Percentiles rank a stretch among this genome's conserved stretches.
These are phyloP conservation scores for Silurus aristotelis DNA, from an alignment of 2,797 vertebrate species.

Conservation along the genomic window DNA sequence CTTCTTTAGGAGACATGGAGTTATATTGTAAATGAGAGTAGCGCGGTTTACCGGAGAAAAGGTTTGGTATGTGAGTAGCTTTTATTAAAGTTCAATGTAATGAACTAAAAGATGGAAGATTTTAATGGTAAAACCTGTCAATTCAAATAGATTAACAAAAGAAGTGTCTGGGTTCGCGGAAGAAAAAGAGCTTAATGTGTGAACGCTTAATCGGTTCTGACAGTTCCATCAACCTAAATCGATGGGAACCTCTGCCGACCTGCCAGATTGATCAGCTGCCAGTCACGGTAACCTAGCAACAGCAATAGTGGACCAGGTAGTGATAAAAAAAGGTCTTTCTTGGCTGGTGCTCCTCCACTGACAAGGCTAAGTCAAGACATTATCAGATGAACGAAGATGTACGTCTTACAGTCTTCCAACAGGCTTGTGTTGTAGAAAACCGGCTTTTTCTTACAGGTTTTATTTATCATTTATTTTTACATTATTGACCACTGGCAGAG, in stretches of 20 bases:
- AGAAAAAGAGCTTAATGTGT: constrained; percentile 23
- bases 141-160: background rate
- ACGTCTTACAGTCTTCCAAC: background rate
- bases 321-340: constrained; percentile 4
- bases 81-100: background rate
- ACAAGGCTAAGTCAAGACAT: constrained; percentile 4
- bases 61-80: background rate
- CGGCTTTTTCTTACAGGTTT: background rate
- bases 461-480: background rate
- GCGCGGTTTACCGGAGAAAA: background rate
- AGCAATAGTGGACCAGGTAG: background rate
- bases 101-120: background rate
- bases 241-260: constrained; percentile 33
- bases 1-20: too few relatives aligned
- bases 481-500: background rate
- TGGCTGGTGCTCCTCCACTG: too few relatives aligned
- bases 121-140: background rate
- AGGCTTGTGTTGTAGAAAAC: background rate
- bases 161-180: background rate
- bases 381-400: background rate
- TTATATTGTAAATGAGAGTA: background rate
- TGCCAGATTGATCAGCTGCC: constrained; percentile 46
- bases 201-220: constrained; percentile 36
- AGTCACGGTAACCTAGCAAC: constrained; percentile 47
- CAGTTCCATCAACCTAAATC: constrained; percentile 48